Base-by-base conservation (phyloP, 2,113 vertebrate species). In the Salvelinus sp. region DNA sequence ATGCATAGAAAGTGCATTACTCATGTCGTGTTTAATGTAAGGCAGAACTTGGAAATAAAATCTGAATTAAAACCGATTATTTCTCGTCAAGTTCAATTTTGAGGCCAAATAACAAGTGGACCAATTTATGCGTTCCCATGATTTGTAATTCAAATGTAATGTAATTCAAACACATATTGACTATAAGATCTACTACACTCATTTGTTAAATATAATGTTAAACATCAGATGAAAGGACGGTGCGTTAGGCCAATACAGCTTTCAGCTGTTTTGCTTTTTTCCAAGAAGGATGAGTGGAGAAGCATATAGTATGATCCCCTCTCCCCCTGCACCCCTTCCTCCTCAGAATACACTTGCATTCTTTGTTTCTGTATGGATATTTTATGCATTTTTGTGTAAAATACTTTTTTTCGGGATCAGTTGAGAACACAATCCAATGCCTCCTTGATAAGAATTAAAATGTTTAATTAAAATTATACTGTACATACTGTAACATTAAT, bases 401-500 rank as follows among this genome's bases (percentile, higher is more conserved):
- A 77, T 80, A 76, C 38, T 76, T 68, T 77, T 76, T 62, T 81
- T 70, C 38, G 6, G 44, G 76, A 72, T 69, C 75, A 83, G 23
- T 80, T 67, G 83, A 85, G 86, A 83, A 73, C 82, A 83, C 16
- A 79, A 85, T 82, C 76, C 82, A 74, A 74, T 75, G 86, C 87
- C 79, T 83, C 85, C 76, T 71, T 89, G 80, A 87, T 86, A 77
- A 62, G 28, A 82, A 81, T 84, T 84, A 76, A 83, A 83, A 82
- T 79, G 82, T 88, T 90, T 90, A 86, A 91, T 90, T 90, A 89
- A 83, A 85, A 79, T 80, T 78, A 48, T 81, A 89, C 90, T 91
- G 91, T 91, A 91, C 87, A 91, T 91, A 83, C 87, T 91, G 89
- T 91, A 91, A 84, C 83, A 90, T 93, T 83, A 88, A 91, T 91